These are phyloP conservation scores for Kobus ellipsiprymnus DNA, from an alignment of 2,113 vertebrate genomes.

Conservation along the genomic window DNA sequence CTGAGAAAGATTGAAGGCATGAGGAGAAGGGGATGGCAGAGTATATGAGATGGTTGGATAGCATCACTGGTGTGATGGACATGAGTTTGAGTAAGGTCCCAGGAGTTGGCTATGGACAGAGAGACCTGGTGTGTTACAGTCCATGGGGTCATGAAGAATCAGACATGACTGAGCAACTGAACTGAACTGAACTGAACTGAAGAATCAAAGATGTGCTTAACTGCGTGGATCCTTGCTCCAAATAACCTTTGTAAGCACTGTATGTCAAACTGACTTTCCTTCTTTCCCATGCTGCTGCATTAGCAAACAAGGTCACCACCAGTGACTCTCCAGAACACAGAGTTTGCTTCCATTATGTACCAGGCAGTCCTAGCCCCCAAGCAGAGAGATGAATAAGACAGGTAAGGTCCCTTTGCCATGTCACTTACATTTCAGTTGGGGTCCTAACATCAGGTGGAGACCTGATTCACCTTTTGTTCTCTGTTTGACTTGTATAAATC, in stretches of 20 bases:
- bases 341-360: neutral
- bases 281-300: neutral
- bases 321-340: neutral
- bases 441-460: neutral
- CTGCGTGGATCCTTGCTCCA: neutral
- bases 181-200: neutral
- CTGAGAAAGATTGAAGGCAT: neutral
- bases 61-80: fast-evolving
- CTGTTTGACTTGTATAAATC: neutral
- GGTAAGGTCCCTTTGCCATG: neutral
- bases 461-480: neutral
- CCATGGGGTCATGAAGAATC: neutral
- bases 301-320: neutral
- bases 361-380: neutral
- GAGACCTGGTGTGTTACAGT: neutral
- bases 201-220: neutral
- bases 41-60: neutral
- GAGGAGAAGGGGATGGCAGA: neutral
- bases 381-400: neutral
- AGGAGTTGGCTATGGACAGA: neutral
- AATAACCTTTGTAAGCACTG: neutral
- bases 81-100: neutral
- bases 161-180: neutral
- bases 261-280: neutral
- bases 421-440: neutral